Base-by-base conservation (phyloP, 2,888 invertebrate genomes). In the Tromatobia lineatoria region DNA sequence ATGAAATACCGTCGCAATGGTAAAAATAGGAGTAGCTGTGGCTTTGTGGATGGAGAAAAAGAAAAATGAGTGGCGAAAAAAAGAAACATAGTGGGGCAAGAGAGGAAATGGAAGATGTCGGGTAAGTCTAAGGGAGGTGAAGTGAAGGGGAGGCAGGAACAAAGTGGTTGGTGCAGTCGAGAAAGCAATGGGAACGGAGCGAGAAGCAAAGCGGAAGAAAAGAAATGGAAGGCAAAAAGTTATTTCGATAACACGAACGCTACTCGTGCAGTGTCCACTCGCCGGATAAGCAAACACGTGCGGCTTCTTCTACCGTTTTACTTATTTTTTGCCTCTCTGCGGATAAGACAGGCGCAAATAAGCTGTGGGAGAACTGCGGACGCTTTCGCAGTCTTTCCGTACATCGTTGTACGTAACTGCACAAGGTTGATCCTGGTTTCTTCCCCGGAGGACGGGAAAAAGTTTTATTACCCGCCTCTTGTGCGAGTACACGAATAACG, bases 1-100 rank as follows among this genome's bases (percentile, higher is more conserved):
- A 82, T 77, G 70, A 82, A 77, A 77, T 67, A 69, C 57, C 67
- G 73, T 59, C 50, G 57, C 47, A 45, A 54, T 52, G 20, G n/a
- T 13, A 29, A 6, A 15, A 59, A 25, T 59, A 59, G 29, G 15
- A 59, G 57, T 59, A 20, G 20, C 11, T 54, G 52, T 10, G 52
- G 57, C 29, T 61, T 61, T n/a, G 34, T 34, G 59, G 34, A 61
- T 34, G 34, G 59, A 45, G 11, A 42, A 47, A 38, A 59, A 69
- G 52, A 64, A 66, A 74, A 54, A 66, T 13, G 64, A 45, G 11
- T 20, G n/a, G 20, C 0, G 11, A 66, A 42, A 42, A 45, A 42
- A 20, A 66, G 11, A 3, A 64, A n/a, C n/a, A 64, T 7, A 64
- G 25, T 38, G 59, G 59, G 8, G n/a, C 29, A 18, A 61, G 15